Base-by-base conservation (phyloP, 2,113 vertebrate species). In the Vidua chalybeata region DNA sequence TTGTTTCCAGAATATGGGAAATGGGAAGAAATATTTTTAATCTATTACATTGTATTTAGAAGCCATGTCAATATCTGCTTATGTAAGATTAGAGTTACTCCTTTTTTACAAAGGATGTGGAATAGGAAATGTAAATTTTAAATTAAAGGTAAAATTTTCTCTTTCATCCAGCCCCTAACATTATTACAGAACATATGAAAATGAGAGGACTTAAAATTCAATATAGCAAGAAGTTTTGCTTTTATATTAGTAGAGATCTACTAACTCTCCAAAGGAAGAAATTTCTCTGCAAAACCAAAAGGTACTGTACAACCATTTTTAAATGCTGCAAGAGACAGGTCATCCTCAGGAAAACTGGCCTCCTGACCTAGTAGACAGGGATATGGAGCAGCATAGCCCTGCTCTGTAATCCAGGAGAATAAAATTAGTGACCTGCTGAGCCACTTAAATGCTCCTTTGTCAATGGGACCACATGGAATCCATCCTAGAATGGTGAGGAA, bases 61-160 rank as follows among this genome's bases (percentile, higher is more conserved):
- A 67, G 9, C 7, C 6, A 1, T 72, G 45, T 68, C 69, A 77
- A 14, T 75, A 56, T 84, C 24, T 93, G 26, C n/a, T 71, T 74
- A 56, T 9, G 2, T 75, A 84, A 82, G 43, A 18, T 74, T 54
- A 52, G 23, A 46, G 3, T 84, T 76, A n/a, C 20, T 87, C 39
- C 23, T 30, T 58, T 52, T 84, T 69, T 72, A 80, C 21, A 95
- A 75, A 94, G 19, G 24, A 63, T 56, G 4, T 48, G 9, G 69
- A 97, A 88, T 26, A 83, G 12, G 30, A 93, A 89, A 90, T 17
- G 13, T 37, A 90, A 92, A 74, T 89, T 89, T 10, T 43, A 71
- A 86, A 58, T 49, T 83, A 90, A 87, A 79, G 30, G 10, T 67
- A 93, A 94, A 89, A 69, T 24, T 51, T 11, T 83, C 89, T 93